These are phyloP conservation scores for Kradibia gibbosae DNA, from an alignment of 1,140 invertebrate genomes.

Conservation along the genomic window DNA sequence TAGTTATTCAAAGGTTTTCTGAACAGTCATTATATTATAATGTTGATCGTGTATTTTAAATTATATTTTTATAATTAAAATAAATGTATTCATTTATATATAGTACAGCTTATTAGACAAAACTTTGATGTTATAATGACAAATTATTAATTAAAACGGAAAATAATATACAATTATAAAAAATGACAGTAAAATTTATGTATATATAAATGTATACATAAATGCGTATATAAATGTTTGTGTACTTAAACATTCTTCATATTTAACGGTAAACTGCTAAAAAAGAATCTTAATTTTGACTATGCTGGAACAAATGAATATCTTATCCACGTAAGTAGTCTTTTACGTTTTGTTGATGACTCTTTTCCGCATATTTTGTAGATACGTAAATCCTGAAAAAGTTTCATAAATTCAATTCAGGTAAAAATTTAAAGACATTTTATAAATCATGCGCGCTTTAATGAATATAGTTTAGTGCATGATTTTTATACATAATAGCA, in stretches of 20 bases:
- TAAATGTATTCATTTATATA: background rate
- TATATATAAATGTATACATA: background rate
- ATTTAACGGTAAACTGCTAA: background rate
- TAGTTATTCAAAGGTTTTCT: too few species aligned
- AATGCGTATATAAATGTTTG: background rate
- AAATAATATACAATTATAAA: too few species aligned
- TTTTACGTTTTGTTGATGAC: background rate
- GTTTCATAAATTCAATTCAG: slow-evolving; percentile 8
- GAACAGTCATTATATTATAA: slow-evolving; percentile 1
- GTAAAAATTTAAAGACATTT: background rate
- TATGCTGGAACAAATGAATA: background rate
- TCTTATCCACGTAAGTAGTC: background rate
- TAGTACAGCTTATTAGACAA: too few species aligned
- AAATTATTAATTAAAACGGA: too few species aligned
- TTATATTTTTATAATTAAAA: background rate
- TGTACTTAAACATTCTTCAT: background rate
- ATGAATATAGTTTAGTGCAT: background rate
- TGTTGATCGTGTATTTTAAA: background rate
- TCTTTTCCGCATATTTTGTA: background rate
- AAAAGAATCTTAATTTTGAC: background rate
- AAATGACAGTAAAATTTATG: background rate
- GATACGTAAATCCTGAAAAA: background rate
- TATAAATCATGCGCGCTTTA: background rate
- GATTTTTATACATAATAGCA: background rate
- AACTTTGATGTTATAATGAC: too few species aligned